A percentile compares a stretch with the other conserved stretches of the same genome.
These are phyloP conservation scores for Trichopoda pennipes DNA, from an alignment of 2,888 invertebrate species.

Conservation along the genomic window DNA sequence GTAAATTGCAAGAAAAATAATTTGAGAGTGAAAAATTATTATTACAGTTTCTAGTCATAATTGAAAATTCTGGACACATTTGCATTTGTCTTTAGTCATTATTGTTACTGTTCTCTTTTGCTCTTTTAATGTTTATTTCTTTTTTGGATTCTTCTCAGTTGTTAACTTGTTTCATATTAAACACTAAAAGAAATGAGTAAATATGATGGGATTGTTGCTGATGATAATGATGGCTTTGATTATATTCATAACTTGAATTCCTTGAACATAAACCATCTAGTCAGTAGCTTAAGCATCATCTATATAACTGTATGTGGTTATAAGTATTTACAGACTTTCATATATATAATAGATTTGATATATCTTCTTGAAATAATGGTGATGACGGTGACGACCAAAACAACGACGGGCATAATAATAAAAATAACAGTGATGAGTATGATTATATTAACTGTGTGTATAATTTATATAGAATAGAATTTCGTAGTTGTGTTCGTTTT, in stretches of 20 bases:
- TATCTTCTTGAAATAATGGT: conserved; percentile 21
- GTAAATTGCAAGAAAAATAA: conserved; percentile 26
- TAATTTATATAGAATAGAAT: conserved; percentile 20
- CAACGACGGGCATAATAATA: conserved; percentile 27
- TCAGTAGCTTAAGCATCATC: conserved; percentile 12
- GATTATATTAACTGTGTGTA: conserved; percentile 53
- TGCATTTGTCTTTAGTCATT: conserved; percentile 62
- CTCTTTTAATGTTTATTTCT: background rate
- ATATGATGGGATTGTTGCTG: conserved; percentile 24
- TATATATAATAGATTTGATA: conserved; percentile 7
- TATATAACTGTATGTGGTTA: background rate
- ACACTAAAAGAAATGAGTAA: conserved; percentile 33
- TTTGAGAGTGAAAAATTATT: conserved; percentile 66
- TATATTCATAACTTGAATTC: conserved; percentile 33
- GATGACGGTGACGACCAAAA: conserved; percentile 27
- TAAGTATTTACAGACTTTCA: background rate
- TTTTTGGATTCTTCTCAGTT: conserved; percentile 4
- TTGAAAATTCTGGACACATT: conserved; percentile 69
- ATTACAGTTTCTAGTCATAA: conserved; percentile 63
- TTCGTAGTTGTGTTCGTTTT: background rate
- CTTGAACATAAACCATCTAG: conserved; percentile 16
- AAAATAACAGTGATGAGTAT: conserved; percentile 49
- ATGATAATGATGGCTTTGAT: conserved; percentile 45
- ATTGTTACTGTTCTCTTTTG: conserved; percentile 14
- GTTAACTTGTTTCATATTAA: conserved; percentile 35